phyloP scores from a whole-genome alignment of 2,888 invertebrate genomes.

The Trissonchulus sp. region DNA sequence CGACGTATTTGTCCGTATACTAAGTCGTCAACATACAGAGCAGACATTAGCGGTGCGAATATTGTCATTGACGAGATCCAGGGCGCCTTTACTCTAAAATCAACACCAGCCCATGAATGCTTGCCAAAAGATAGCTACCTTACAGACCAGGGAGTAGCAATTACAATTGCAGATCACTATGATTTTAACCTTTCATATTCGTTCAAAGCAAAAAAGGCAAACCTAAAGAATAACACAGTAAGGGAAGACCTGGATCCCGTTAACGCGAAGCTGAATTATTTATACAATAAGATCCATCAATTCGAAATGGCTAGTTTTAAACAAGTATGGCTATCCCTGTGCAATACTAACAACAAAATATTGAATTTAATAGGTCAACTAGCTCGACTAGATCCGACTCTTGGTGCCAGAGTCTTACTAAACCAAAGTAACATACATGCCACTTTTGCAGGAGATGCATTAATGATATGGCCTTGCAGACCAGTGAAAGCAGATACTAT shows the following conservation, averaged over 20 bases:
- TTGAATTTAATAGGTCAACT: neutral
- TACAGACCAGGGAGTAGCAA: too few species aligned
- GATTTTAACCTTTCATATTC: too few species aligned
- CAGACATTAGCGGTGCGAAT: neutral
- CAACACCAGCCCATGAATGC: too few species aligned
- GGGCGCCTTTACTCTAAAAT: neutral
- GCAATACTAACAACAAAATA: neutral
- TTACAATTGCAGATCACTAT: too few species aligned
- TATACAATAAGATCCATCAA: too few species aligned
- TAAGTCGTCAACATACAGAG: neutral
- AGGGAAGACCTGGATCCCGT: too few species aligned
- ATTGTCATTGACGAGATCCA: neutral
- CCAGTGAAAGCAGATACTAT: neutral
- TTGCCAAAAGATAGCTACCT: too few species aligned
- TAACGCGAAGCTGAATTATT: conserved; percentile 15
- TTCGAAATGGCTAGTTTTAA: too few species aligned
- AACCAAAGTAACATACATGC: neutral
- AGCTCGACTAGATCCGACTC: neutral
- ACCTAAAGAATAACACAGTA: too few species aligned
- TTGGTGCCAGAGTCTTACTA: conserved; percentile 13
- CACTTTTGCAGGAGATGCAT: neutral
- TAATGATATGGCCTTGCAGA: neutral
- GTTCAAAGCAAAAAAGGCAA: too few species aligned
- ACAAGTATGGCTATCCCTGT: neutral
- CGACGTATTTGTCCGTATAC: neutral